phyloP scores from a whole-genome alignment of 1,140 invertebrate species.

The Himalopsyche phryganea region DNA sequence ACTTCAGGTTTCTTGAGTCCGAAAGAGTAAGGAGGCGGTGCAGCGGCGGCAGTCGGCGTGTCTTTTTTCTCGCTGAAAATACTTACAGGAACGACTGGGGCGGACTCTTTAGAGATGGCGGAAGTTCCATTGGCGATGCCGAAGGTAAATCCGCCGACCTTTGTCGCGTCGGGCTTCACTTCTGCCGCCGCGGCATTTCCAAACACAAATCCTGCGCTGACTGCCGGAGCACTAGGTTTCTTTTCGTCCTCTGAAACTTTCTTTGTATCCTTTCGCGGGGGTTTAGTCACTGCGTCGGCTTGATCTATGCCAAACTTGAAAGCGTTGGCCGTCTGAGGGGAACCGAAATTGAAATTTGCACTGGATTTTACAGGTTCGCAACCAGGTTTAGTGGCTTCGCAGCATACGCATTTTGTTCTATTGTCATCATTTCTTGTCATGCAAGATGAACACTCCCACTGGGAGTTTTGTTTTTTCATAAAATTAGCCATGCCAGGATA shows the following conservation, averaged over 20 bases:
- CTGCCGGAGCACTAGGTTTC: neutral
- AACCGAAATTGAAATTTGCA: constrained; percentile 25
- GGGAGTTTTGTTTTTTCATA: constrained; percentile 43
- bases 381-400: constrained; percentile 62
- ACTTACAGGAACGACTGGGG: neutral
- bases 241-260: neutral
- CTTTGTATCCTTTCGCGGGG: neutral
- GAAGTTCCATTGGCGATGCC: constrained; percentile 4
- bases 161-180: neutral
- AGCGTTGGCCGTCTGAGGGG: neutral
- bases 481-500: constrained; percentile 36
- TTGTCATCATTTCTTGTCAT: constrained; percentile 59
- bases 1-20: constrained; percentile 5
- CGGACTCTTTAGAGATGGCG: neutral
- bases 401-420: constrained; percentile 63
- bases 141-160: constrained; percentile 18
- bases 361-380: constrained; percentile 26
- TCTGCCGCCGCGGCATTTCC: constrained; percentile 3
- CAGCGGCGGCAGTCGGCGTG: neutral
- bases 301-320: constrained; percentile 33
- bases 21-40: constrained; percentile 1
- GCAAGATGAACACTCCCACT: constrained; percentile 67
- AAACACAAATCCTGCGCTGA: constrained; percentile 9
- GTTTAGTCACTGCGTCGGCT: constrained; percentile 5
- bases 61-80: constrained; percentile 15